Evolutionary conservation across 2,888 invertebrate species (phyloP).

Genomic region (Anthophora plumipes): DNA sequence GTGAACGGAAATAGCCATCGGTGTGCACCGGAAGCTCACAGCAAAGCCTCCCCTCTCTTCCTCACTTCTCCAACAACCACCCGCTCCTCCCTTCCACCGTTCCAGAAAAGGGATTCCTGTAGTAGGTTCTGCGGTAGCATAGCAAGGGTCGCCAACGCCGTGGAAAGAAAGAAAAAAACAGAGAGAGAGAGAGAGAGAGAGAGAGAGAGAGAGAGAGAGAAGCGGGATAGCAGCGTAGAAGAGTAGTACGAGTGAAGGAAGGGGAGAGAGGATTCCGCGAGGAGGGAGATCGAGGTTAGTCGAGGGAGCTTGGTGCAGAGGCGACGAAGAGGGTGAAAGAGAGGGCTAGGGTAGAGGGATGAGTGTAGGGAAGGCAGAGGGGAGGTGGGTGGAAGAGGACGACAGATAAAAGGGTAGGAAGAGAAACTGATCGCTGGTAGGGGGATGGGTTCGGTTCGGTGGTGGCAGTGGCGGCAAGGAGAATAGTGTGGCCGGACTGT

Average conservation of each 20-base stretch:
- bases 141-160: conserved; percentile 64
- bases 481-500: conserved; percentile 66
- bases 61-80: no score
- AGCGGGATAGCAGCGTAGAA: conserved; percentile 4
- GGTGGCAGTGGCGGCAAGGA: conserved; percentile 61
- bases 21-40: conserved; percentile 69
- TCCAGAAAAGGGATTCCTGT: conserved; percentile 49
- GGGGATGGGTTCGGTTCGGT: conserved; percentile 65
- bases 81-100: no score
- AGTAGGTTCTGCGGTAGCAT: conserved; percentile 38
- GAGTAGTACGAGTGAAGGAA: not conserved
- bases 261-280: not conserved
- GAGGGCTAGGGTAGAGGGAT: not conserved
- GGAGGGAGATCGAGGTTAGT: not conserved
- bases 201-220: conserved; percentile 22
- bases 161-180: conserved; percentile 43
- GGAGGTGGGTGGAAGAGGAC: conserved; percentile 50
- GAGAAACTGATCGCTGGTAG: conserved; percentile 64
- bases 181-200: conserved; percentile 36
- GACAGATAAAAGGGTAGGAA: conserved; percentile 67
- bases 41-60: conserved; percentile 21
- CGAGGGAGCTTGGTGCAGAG: not conserved
- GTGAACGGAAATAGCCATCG: conserved; percentile 73
- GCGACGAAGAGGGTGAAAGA: no score
- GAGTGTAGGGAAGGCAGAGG: conserved; percentile 41